Conservation (phyloP, 2,113 vertebrate species). For the Jaculus jaculus region DNA sequence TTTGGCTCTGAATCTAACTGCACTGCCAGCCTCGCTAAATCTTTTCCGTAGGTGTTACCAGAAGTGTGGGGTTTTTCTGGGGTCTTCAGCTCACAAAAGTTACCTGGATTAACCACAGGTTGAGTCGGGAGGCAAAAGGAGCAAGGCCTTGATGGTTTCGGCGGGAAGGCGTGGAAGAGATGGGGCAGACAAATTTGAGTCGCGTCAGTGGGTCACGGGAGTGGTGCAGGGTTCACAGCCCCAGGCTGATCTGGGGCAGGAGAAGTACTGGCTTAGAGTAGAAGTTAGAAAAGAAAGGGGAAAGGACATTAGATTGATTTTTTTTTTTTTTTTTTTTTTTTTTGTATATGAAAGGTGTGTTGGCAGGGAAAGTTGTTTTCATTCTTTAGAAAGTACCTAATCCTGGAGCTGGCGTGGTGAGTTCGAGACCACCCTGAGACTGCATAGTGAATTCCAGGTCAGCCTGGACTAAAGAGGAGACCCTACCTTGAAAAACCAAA, state of each 20-base stretch:
- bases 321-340: too few relatives aligned
- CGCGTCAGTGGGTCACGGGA: background rate
- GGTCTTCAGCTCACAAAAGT: background rate
- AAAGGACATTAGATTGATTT: background rate
- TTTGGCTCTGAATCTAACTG: background rate
- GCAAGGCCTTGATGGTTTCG: background rate
- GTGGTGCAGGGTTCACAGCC: too few relatives aligned
- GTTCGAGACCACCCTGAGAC: too few relatives aligned
- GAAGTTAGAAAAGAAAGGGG: background rate
- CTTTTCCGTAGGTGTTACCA: background rate
- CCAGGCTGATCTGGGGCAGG: background rate
- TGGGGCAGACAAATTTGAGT: background rate
- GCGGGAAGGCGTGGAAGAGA: background rate
- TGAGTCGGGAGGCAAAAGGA: background rate
- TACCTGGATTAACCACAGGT: background rate
- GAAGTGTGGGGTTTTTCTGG: background rate
- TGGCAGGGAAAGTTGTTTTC: background rate
- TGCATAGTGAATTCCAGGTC: too few relatives aligned
- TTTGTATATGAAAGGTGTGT: background rate
- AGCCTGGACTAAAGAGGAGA: too few relatives aligned
- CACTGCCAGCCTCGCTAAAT: background rate
- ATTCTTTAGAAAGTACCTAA: background rate
- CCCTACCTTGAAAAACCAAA: too few relatives aligned
- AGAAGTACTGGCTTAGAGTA: background rate
- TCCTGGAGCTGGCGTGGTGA: too few relatives aligned